A percentile compares a stretch with the other conserved stretches of the same genome.
Evolutionary conservation across 1,140 invertebrate species (phyloP).

Genomic region (Latrodectus geometricus): DNA sequence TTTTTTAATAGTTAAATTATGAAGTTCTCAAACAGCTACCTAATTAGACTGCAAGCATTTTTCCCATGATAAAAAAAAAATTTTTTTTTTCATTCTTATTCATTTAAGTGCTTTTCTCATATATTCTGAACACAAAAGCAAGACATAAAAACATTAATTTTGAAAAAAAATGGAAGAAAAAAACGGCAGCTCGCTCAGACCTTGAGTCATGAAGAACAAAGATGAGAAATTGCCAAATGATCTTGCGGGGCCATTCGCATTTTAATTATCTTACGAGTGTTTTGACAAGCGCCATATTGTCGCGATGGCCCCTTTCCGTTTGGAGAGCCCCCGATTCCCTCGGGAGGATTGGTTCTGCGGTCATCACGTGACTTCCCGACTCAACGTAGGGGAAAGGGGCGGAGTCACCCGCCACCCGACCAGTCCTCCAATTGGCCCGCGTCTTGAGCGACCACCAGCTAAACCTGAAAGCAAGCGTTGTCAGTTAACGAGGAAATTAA

Average conservation of each 20-base stretch:
- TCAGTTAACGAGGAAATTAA: neutral
- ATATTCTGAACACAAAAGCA: no score
- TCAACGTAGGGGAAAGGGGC: slow-evolving; percentile 29
- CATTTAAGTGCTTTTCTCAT: no score
- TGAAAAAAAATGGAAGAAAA: no score
- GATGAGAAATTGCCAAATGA: no score
- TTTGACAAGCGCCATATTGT: slow-evolving; percentile 27
- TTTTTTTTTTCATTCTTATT: no score
- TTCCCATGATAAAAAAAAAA: no score
- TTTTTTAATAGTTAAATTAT: no score
- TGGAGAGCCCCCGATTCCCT: neutral
- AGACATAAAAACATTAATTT: no score
- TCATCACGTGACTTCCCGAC: slow-evolving; percentile 27
- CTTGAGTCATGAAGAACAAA: no score
- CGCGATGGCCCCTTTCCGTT: neutral
- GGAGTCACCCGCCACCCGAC: slow-evolving; percentile 15
- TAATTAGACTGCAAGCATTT: no score
- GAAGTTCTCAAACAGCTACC: no score
- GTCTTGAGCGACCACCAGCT: slow-evolving; percentile 15
- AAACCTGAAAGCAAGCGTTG: slow-evolving; percentile 19
- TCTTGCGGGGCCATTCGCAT: neutral
- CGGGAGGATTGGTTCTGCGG: slow-evolving; percentile 29
- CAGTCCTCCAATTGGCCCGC: slow-evolving; percentile 42
- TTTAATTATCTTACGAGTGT: neutral
- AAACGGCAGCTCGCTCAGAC: no score